Evolutionary conservation across 2,888 invertebrate species (phyloP).

Genomic region (Troides helena): DNA sequence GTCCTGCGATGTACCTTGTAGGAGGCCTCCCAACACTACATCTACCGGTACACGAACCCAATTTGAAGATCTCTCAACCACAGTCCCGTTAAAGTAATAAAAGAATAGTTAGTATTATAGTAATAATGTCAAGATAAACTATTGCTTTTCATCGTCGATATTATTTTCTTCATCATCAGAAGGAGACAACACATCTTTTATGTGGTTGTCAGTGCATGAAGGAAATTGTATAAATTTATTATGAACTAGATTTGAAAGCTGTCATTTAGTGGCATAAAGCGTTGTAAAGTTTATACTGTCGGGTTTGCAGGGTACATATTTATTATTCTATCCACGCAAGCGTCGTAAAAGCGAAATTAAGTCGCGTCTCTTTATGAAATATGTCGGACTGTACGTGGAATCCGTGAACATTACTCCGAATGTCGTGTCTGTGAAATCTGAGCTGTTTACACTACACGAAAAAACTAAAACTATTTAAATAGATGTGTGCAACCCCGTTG

Average conservation of each 20-base stretch:
- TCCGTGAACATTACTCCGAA: background rate
- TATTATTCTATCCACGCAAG: conserved; percentile 13
- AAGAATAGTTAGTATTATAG: no score
- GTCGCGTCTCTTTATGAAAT: conserved; percentile 16
- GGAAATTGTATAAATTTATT: background rate
- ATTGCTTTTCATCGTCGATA: no score
- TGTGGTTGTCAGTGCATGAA: background rate
- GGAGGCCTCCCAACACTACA: no score
- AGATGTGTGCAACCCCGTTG: no score
- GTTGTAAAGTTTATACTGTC: background rate
- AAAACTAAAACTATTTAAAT: background rate
- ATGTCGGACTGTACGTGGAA: conserved; percentile 2
- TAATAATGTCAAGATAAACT: no score
- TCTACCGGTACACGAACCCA: no score
- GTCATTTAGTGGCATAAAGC: background rate
- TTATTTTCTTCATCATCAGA: no score
- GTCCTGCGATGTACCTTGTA: no score
- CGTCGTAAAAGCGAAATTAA: conserved; percentile 7
- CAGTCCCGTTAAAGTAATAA: no score
- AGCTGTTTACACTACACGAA: background rate
- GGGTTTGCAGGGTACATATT: background rate
- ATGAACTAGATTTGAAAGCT: background rate
- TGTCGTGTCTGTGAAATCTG: background rate
- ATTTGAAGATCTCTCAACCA: no score
- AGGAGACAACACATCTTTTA: no score